phyloP scores from a whole-genome alignment of 2,888 invertebrate genomes.

The Perizoma flavofasciatum region DNA sequence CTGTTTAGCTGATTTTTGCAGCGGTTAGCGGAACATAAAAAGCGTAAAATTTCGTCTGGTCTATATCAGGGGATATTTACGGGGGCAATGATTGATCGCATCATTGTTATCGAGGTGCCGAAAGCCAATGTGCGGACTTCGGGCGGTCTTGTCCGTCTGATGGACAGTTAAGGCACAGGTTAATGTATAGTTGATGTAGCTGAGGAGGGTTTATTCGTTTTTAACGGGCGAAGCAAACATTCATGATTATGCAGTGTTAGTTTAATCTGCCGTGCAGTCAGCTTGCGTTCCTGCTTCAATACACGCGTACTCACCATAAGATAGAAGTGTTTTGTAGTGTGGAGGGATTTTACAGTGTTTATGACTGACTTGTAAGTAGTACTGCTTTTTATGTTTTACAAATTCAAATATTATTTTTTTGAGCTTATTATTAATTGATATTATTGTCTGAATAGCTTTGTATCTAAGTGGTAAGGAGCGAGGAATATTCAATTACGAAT shows the following conservation, averaged over 20 bases:
- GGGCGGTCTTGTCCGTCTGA: slow-evolving; percentile 22
- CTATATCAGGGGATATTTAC: slow-evolving; percentile 71
- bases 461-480: no score
- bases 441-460: no score
- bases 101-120: slow-evolving; percentile 60
- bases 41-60: slow-evolving; percentile 69
- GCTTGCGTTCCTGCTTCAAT: slow-evolving; percentile 50
- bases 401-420: no score
- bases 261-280: slow-evolving; percentile 62
- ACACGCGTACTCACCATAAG: slow-evolving; percentile 58
- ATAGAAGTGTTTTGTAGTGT: slow-evolving; percentile 6
- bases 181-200: slow-evolving; percentile 14
- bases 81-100: slow-evolving; percentile 70
- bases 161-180: slow-evolving; percentile 32
- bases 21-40: slow-evolving; percentile 57
- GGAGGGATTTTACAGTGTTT: slow-evolving; percentile 40
- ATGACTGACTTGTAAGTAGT: slow-evolving; percentile 59
- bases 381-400: background rate
- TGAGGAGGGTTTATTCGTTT: slow-evolving; percentile 55
- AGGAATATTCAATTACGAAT: no score
- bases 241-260: slow-evolving; percentile 66
- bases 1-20: slow-evolving; percentile 60
- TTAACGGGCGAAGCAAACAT: slow-evolving; percentile 65
- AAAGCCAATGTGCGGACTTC: slow-evolving; percentile 21
- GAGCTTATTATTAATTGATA: no score